Conservation (phyloP, 1,140 invertebrate species). For the Rhopalosiphum padi region DNA sequence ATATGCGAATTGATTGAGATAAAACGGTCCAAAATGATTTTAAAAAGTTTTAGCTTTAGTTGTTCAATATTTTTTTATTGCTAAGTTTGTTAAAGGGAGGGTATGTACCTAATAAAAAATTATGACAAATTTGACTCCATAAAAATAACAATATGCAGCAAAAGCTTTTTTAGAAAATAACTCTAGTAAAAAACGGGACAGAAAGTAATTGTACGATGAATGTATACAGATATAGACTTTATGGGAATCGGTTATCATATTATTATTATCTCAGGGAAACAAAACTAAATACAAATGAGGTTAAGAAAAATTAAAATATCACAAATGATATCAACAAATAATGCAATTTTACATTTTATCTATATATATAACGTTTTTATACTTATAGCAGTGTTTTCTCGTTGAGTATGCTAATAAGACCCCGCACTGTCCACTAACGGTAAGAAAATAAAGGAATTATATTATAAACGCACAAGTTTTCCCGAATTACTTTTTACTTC, state of each 20-base stretch:
- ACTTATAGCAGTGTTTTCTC: not conserved
- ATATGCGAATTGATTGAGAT: not conserved
- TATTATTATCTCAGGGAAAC: not conserved
- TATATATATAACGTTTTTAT: not conserved
- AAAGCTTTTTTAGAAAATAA: not conserved
- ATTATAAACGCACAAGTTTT: slow-evolving; percentile 9
- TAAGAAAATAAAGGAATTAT: not conserved
- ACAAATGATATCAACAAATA: slow-evolving; percentile 16
- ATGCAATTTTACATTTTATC: not conserved
- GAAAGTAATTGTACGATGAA: not conserved
- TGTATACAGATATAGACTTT: not conserved
- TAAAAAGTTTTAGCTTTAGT: not conserved
- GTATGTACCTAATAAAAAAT: not conserved
- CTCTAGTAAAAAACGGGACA: not conserved
- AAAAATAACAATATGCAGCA: not conserved
- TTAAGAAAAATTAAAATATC: not conserved
- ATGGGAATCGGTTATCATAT: not conserved
- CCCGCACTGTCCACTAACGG: not conserved
- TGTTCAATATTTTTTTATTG: not conserved
- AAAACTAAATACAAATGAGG: not conserved
- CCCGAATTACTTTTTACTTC: not conserved
- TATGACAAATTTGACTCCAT: not conserved
- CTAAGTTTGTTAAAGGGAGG: not conserved
- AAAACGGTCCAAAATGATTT: not conserved
- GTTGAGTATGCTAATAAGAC: slow-evolving; percentile 13